Evolutionary conservation across 2,797 vertebrate genomes (phyloP), one percentile per base, ranked within the genome.

Genomic region (Todus mexicanus): DNA sequence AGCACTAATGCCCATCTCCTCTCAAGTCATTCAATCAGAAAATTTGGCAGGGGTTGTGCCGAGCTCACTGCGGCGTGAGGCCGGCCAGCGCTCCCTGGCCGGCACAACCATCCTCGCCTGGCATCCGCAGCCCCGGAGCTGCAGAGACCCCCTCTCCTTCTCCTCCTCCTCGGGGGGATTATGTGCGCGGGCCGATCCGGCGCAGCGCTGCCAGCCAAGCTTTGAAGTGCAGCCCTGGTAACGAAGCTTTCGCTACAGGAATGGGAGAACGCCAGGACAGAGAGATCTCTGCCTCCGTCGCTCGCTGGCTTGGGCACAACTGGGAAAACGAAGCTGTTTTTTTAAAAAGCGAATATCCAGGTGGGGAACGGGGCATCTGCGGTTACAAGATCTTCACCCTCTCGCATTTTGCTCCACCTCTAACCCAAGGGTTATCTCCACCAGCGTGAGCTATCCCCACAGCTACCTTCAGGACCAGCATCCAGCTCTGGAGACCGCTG

Each of bases 191-290:
- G 19, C 47, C 71, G 31, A 21, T 5, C 56, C 3, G 0, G 79
- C 84, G 8, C 48, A 27, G 72, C 2, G 0, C 40, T 92, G 89
- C 84, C 95, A 79, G 87, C 63, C 4, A 3, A 35, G 78, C 84
- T 92, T 40, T 82, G 82, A 76, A 70, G 89, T 2, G 87, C 93
- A 93, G 94, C 72, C 94, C 87, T 35, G 89, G 92, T 31, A 92
- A 93, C 53, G 6, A 69, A 90, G 64, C 80, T 51, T 7, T 31
- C 1, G 0, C 78, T 71, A 64, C 68, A 74, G 83, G 79, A 75
- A 87, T 69, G 74, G 82, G 81, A 71, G 10, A 75, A 23, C 1
- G 9, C 84, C 38, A 47, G 76, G n/a, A 56, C 50, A 18, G 35
- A 48, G 48, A 70, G 75, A 59, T 61, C 87, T 54, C 87, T 0